Percentiles rank a stretch among this genome's conserved stretches.
phyloP scores from a whole-genome alignment of 2,888 invertebrate genomes.

The Hecatera dysodea region DNA sequence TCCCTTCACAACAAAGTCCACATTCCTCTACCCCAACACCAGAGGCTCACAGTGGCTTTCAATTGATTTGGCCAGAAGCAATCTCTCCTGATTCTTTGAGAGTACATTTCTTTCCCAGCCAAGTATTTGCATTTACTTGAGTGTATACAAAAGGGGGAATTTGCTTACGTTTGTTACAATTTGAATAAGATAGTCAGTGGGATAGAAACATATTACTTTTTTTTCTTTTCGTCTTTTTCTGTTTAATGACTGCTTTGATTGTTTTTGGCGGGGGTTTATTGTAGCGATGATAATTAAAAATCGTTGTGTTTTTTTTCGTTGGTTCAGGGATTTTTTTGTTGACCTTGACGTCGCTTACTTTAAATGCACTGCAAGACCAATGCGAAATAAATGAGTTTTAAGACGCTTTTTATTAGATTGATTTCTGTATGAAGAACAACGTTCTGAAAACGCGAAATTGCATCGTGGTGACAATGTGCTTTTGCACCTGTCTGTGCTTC shows the following conservation, averaged over 20 bases:
- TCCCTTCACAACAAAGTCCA: conserved; percentile 43
- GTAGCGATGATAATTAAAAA: conserved; percentile 10
- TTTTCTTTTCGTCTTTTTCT: conserved; percentile 56
- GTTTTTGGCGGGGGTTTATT: conserved; percentile 31
- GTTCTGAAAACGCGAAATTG: background rate
- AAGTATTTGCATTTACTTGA: conserved; percentile 83
- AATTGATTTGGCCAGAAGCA: conserved; percentile 82
- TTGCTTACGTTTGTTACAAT: conserved; percentile 80
- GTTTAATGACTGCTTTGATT: conserved; percentile 57
- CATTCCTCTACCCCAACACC: conserved; percentile 37
- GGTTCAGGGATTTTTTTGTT: background rate
- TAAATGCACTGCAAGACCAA: background rate
- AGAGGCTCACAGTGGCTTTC: conserved; percentile 69
- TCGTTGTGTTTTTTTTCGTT: background rate
- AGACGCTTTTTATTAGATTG: background rate
- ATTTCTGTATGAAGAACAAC: background rate
- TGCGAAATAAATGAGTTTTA: background rate
- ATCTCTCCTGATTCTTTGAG: conserved; percentile 80
- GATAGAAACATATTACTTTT: conserved; percentile 69
- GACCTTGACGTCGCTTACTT: background rate
- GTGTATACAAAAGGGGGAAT: conserved; percentile 81
- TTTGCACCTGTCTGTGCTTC: background rate
- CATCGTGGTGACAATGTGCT: background rate
- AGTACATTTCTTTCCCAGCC: conserved; percentile 78
- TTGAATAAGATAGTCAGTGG: conserved; percentile 72